Conservation (phyloP, 37 sponge, comb jelly and placozoan species). For the Chondrilla cf. caribensis region DNA sequence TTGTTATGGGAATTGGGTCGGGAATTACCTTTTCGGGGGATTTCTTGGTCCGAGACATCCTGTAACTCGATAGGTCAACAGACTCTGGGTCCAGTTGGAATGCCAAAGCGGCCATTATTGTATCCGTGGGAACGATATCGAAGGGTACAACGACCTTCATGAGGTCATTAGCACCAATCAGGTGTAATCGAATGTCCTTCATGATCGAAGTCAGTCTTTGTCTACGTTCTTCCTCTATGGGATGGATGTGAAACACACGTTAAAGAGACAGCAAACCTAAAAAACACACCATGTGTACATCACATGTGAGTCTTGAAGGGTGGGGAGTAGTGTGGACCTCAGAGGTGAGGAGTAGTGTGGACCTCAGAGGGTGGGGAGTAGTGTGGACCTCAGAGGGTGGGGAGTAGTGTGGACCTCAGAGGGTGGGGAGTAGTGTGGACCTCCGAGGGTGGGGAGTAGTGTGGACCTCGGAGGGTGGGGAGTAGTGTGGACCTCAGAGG, state of each 20-base stretch:
- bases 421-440: no score
- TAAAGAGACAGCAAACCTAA: slow-evolving; percentile 1
- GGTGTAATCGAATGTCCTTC: slow-evolving; percentile 60
- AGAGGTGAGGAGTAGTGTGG: no score
- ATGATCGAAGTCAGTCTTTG: slow-evolving; percentile 55
- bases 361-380: no score
- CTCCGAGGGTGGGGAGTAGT: no score
- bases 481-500: no score
- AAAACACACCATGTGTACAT: neutral
- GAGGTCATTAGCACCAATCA: slow-evolving; percentile 64
- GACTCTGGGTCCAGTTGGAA: slow-evolving; percentile 93
- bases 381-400: no score
- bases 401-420: no score
- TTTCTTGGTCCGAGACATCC: slow-evolving; percentile 49
- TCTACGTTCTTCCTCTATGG: slow-evolving; percentile 60
- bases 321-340: no score
- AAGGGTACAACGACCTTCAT: slow-evolving; percentile 91
- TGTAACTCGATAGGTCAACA: slow-evolving; percentile 53
- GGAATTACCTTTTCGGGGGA: slow-evolving; percentile 13
- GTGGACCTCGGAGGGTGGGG: no score
- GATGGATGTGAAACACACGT: neutral
- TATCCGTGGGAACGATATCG: slow-evolving; percentile 77
- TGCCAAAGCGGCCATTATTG: slow-evolving; percentile 91
- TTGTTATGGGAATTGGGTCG: no score
- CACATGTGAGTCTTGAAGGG: no score